Conservation (phyloP, 2,888 invertebrate genomes). For the Tenthredo mesomela region DNA sequence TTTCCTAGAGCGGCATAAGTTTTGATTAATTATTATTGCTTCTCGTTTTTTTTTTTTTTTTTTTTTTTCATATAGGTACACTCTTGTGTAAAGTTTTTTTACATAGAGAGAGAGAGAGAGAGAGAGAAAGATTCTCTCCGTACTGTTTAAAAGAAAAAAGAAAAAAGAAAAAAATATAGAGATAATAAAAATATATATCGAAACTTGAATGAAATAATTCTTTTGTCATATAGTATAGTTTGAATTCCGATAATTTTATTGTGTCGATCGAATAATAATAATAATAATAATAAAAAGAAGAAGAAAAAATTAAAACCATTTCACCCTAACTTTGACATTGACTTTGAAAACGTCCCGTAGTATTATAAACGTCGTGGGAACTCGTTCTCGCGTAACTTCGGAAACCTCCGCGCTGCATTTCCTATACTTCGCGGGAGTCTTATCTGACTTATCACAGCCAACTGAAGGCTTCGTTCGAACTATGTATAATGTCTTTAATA, state of each 20-base stretch:
- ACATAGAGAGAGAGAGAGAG: background rate
- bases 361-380: background rate
- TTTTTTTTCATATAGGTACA: background rate
- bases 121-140: background rate
- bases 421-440: constrained; percentile 27
- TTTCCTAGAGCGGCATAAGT: no score
- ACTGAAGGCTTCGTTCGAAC: background rate
- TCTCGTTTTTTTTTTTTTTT: no score
- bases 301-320: background rate
- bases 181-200: background rate
- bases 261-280: background rate
- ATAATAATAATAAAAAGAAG: background rate
- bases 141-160: background rate
- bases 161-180: background rate
- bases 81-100: background rate
- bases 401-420: constrained; percentile 29
- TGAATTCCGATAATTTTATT: background rate
- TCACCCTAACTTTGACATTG: background rate
- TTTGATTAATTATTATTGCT: no score
- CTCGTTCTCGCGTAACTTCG: background rate
- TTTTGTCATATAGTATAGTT: no score
- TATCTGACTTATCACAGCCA: constrained; percentile 1
- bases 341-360: background rate
- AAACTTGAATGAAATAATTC: background rate
- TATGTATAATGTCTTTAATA: background rate